Conservation (phyloP, 2,888 invertebrate genomes). For the Aphodius sticticus region DNA sequence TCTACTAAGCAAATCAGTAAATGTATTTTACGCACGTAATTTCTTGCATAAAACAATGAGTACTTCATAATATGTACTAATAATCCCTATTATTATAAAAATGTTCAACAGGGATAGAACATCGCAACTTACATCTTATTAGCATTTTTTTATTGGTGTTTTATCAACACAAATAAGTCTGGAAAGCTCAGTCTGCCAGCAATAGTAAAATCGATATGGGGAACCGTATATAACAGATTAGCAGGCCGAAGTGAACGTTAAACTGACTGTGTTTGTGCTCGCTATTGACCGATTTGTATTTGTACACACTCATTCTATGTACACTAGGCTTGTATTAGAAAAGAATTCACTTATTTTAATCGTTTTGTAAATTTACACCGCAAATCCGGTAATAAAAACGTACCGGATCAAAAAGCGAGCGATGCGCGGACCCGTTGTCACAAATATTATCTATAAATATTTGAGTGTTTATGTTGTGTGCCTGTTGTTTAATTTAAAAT, state of each 20-base stretch:
- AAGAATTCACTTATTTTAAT: constrained; percentile 46
- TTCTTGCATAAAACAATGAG: too few relatives aligned
- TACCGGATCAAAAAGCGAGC: constrained; percentile 48
- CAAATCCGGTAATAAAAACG: constrained; percentile 40
- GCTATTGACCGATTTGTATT: constrained; percentile 44
- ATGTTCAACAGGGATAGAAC: background rate
- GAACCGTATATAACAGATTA: constrained; percentile 18
- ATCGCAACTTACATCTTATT: background rate
- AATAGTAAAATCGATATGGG: background rate
- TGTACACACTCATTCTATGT: constrained; percentile 41
- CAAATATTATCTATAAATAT: constrained; percentile 53
- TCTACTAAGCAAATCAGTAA: too few relatives aligned
- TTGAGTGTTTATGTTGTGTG: constrained; percentile 46
- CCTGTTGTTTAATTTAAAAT: constrained; percentile 35
- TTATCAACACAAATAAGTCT: background rate
- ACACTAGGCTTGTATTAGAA: constrained; percentile 31
- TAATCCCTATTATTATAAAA: too few relatives aligned
- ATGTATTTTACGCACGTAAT: too few relatives aligned
- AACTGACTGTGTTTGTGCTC: constrained; percentile 37
- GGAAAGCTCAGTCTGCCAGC: background rate
- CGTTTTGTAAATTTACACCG: constrained; percentile 52
- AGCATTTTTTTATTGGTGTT: background rate
- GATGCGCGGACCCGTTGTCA: constrained; percentile 44
- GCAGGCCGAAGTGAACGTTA: constrained; percentile 21
- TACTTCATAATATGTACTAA: too few relatives aligned